phyloP scores from a whole-genome alignment of 2,113 vertebrate species.

The Natator depressus region DNA sequence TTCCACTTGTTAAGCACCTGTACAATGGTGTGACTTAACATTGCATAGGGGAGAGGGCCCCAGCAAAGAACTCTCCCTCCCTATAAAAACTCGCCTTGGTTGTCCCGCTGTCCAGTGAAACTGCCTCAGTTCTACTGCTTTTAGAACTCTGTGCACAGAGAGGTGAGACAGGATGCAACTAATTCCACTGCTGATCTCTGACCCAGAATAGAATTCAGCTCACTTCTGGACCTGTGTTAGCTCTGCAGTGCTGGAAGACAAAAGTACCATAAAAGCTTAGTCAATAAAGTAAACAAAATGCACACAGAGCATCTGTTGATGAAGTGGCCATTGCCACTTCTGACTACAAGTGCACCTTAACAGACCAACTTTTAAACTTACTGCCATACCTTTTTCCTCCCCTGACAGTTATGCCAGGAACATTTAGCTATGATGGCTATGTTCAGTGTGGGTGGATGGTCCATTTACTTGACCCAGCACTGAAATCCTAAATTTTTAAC shows the following conservation, averaged over 20 bases:
- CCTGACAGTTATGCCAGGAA: not conserved
- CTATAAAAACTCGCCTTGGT: not conserved
- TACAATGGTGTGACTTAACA: not conserved
- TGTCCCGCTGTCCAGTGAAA: not conserved
- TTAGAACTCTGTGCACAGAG: not conserved
- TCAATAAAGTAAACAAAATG: not conserved
- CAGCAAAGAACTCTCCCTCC: not conserved
- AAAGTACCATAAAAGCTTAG: not conserved
- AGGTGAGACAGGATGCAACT: not conserved
- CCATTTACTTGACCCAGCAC: not conserved
- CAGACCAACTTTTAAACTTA: not conserved
- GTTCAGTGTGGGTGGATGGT: not conserved
- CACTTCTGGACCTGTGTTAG: not conserved
- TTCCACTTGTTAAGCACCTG: not conserved
- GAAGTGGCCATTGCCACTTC: not conserved
- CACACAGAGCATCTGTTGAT: not conserved
- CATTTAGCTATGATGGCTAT: not conserved
- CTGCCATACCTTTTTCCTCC: not conserved
- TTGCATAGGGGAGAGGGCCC: not conserved
- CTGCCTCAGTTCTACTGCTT: not conserved
- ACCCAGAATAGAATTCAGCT: not conserved
- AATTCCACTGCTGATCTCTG: not conserved
- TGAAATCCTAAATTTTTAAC: not conserved
- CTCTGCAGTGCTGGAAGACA: not conserved
- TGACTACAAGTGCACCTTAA: not conserved